Percentiles rank a stretch among this genome's conserved stretches.
Conservation (phyloP, 2,797 vertebrate genomes). For the Phalanger gymnotis region DNA sequence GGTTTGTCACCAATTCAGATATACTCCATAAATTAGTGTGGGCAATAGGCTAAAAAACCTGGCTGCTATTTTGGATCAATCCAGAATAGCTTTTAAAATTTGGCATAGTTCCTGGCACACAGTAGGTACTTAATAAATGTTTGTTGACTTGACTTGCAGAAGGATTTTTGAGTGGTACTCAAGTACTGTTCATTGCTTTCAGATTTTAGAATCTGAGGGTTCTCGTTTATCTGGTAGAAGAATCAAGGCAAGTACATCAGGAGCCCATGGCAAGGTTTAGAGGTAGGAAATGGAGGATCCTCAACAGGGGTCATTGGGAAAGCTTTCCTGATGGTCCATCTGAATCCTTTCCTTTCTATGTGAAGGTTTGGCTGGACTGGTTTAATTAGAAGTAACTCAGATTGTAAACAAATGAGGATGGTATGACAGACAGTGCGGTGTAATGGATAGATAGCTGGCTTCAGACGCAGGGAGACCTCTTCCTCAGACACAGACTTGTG, state of each 20-base stretch:
- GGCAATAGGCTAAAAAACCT: not conserved
- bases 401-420: not conserved
- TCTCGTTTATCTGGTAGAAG: not conserved
- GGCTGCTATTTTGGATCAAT: not conserved
- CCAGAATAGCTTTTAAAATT: not conserved
- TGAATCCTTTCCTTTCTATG: not conserved
- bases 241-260: not conserved
- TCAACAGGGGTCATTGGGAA: not conserved
- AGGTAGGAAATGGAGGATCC: not conserved
- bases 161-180: not conserved
- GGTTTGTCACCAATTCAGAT: not conserved
- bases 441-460: not conserved
- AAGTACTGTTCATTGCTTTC: not conserved
- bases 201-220: not conserved
- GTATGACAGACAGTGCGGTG: not conserved
- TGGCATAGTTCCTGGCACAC: too few species aligned
- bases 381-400: not conserved
- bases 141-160: conserved; percentile 17
- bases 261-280: not conserved
- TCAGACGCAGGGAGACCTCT: not conserved
- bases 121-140: too few species aligned
- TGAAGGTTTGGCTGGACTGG: not conserved
- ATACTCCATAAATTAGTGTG: not conserved
- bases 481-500: not conserved
- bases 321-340: not conserved